phyloP scores from a whole-genome alignment of 2,113 vertebrate species.

The Daboia siamensis region DNA sequence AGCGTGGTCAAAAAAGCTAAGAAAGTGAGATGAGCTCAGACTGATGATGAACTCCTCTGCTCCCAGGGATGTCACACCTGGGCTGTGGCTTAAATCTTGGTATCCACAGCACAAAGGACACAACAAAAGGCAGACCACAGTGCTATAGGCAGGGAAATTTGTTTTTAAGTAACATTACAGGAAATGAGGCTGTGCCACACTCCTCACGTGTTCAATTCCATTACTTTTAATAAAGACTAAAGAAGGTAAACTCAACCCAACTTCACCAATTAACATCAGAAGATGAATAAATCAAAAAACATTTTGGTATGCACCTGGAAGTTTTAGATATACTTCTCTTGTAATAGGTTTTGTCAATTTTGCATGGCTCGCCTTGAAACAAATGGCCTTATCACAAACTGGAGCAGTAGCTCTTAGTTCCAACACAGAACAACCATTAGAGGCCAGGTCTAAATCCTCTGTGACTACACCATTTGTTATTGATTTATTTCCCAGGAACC shows the following conservation, averaged over 20 bases:
- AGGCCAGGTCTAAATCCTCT: not conserved
- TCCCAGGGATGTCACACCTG: not conserved
- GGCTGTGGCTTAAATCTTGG: not conserved
- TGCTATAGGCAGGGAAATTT: not conserved
- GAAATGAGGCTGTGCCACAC: not conserved
- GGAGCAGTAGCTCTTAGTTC: not conserved
- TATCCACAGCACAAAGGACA: not conserved
- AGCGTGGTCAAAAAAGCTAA: not conserved
- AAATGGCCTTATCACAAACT: not conserved
- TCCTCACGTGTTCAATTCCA: not conserved
- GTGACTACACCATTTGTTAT: not conserved
- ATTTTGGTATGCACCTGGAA: constrained; percentile 3
- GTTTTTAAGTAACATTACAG: not conserved
- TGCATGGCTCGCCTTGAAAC: not conserved
- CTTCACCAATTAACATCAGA: not conserved
- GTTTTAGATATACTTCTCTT: not conserved
- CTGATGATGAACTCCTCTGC: not conserved
- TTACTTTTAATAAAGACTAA: not conserved
- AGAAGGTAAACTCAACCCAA: not conserved
- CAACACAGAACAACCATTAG: not conserved
- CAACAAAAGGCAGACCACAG: not conserved
- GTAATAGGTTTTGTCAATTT: not conserved
- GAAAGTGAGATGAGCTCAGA: not conserved
- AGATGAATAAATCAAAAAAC: not conserved
- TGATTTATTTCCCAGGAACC: not conserved